Evolutionary conservation across 2,797 vertebrate genomes (phyloP).

Genomic region (Onychomys torridus): DNA sequence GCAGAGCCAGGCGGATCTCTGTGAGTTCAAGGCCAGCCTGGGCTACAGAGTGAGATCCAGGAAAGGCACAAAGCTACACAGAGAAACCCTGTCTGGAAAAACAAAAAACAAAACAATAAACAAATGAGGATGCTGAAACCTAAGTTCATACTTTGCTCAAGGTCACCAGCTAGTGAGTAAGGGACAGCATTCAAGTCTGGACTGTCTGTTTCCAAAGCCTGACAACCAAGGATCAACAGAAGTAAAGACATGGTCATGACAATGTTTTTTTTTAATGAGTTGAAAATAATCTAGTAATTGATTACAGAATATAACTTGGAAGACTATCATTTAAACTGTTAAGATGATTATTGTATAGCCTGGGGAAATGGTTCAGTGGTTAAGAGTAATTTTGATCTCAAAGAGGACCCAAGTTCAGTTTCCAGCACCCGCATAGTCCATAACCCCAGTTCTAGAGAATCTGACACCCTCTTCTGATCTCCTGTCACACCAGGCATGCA

Average conservation of each 20-base stretch:
- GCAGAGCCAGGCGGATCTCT: too few relatives aligned
- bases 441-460: not conserved
- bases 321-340: not conserved
- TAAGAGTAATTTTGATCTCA: not conserved
- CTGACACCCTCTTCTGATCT: not conserved
- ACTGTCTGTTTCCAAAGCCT: not conserved
- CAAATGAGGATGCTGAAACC: not conserved
- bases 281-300: not conserved
- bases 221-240: not conserved
- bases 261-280: not conserved
- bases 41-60: too few relatives aligned
- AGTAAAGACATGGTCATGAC: not conserved
- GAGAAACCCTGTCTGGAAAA: too few relatives aligned
- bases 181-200: not conserved
- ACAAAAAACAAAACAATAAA: too few relatives aligned
- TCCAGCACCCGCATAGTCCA: not conserved
- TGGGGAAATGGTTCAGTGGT: not conserved
- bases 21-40: too few relatives aligned
- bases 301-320: not conserved
- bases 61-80: too few relatives aligned
- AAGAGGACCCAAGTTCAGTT: not conserved
- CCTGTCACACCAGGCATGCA: not conserved
- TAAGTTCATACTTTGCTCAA: not conserved
- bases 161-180: not conserved
- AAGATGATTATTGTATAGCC: not conserved